A percentile compares a stretch with the other conserved stretches of the same genome.
Evolutionary conservation across 2,113 vertebrate species (phyloP).

Genomic region (Arizona elegans): DNA sequence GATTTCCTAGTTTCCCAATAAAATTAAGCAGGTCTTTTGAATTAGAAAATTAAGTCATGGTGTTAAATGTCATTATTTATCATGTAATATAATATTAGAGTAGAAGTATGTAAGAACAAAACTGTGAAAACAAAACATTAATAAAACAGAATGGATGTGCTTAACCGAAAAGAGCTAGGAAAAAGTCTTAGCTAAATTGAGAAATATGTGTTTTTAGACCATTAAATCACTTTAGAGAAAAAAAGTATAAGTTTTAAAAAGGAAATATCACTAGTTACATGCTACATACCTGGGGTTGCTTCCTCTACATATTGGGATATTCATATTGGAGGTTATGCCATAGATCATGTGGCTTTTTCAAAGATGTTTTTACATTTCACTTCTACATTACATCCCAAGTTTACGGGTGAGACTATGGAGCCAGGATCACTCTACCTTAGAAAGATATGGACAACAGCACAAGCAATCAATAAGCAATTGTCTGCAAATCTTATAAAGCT

Average conservation of each 20-base stretch:
- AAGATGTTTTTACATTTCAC: background rate
- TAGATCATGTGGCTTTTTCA: background rate
- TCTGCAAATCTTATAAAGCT: slow-evolving; percentile 25
- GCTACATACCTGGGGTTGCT: background rate
- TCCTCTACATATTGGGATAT: background rate
- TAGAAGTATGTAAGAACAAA: background rate
- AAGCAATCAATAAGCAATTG: background rate
- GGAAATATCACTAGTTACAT: background rate
- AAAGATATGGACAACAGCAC: background rate
- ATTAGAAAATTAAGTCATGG: background rate
- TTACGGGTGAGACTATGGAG: background rate
- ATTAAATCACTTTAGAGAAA: background rate
- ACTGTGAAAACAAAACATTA: background rate
- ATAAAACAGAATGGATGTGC: background rate
- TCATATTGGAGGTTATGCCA: background rate
- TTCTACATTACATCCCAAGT: background rate
- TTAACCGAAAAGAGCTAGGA: background rate
- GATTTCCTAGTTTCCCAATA: background rate
- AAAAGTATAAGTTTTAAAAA: background rate
- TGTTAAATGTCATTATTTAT: background rate
- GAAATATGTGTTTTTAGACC: background rate
- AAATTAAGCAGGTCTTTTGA: background rate
- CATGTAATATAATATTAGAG: background rate
- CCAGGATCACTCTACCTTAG: background rate
- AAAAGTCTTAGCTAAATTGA: slow-evolving; percentile 17